Conservation (phyloP, 2,888 invertebrate genomes). For the Platynereis dumerilii region DNA sequence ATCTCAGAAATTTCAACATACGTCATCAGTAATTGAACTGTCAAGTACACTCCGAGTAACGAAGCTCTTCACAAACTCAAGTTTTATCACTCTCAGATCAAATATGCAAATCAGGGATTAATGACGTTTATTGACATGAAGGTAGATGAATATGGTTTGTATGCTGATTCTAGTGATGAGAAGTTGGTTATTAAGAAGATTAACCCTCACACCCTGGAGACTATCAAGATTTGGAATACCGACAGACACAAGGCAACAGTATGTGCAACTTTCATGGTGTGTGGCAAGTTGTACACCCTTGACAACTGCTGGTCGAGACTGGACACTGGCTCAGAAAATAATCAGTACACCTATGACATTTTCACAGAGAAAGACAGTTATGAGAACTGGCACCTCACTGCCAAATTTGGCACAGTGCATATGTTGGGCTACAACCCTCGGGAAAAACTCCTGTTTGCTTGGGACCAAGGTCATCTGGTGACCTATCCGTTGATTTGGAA, state of each 20-base stretch:
- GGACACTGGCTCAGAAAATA: not conserved
- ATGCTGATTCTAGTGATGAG: not conserved
- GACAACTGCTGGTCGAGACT: constrained; percentile 13
- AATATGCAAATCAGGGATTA: too few relatives aligned
- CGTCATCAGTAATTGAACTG: too few relatives aligned
- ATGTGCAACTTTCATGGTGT: constrained; percentile 4
- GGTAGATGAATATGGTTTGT: too few relatives aligned
- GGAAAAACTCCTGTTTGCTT: not conserved
- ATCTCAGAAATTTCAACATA: too few relatives aligned
- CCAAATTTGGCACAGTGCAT: not conserved
- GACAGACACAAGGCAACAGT: not conserved
- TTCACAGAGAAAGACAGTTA: not conserved
- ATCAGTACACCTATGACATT: not conserved
- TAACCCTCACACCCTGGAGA: not conserved
- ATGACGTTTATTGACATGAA: not conserved
- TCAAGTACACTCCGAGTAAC: not conserved
- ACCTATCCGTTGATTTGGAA: not conserved
- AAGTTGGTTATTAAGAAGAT: not conserved
- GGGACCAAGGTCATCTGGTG: constrained; percentile 3
- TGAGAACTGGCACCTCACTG: not conserved
- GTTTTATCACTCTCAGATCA: not conserved
- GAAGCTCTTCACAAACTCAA: not conserved
- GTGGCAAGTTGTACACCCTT: constrained; percentile 19
- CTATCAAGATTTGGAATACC: not conserved
- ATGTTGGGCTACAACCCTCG: not conserved